Conservation (phyloP, 2,797 vertebrate species). For the Lepus oiostolus region DNA sequence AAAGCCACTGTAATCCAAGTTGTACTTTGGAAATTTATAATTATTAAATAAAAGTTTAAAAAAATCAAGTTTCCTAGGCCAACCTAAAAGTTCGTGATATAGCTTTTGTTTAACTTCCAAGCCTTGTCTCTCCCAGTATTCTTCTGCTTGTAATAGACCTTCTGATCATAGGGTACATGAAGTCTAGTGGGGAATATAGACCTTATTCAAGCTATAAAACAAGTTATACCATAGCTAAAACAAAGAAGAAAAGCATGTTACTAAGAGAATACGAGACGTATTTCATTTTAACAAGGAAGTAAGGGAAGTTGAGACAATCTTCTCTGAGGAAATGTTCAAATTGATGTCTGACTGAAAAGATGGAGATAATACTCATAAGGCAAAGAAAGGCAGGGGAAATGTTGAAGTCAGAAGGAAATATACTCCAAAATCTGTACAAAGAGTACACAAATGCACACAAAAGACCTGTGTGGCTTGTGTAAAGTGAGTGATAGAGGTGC, state of each 20-base stretch:
- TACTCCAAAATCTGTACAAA: neutral
- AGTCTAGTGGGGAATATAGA: neutral
- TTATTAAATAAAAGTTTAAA: no score
- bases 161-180: neutral
- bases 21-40: no score
- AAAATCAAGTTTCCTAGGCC: no score
- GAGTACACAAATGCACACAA: neutral
- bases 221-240: neutral
- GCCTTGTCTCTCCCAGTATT: neutral
- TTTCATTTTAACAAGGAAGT: slow-evolving; percentile 30
- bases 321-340: neutral
- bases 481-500: neutral
- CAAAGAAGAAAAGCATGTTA: neutral
- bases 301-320: slow-evolving; percentile 8
- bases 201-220: neutral
- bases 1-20: no score
- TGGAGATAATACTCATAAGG: neutral
- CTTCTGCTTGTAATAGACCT: neutral
- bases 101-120: slow-evolving; percentile 26
- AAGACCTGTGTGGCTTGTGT: neutral
- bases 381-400: neutral
- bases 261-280: neutral
- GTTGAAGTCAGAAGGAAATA: neutral
- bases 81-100: neutral
- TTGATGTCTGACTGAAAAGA: neutral